Evolutionary conservation across 1,140 invertebrate species (phyloP).

Genomic region (Bombus affinis): DNA sequence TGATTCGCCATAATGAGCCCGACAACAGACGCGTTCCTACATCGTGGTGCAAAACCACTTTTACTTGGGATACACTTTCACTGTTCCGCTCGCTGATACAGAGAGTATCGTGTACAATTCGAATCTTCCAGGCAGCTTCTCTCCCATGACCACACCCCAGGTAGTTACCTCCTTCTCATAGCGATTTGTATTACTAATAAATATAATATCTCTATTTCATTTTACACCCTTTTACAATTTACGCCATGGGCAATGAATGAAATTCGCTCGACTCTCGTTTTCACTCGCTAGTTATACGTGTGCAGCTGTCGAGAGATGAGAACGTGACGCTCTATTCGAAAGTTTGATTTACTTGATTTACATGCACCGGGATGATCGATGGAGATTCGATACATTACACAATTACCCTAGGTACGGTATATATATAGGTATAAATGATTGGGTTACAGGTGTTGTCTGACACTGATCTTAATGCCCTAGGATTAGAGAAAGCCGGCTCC

Average conservation of each 20-base stretch:
- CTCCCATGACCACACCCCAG: slow-evolving; percentile 33
- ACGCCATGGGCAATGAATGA: not conserved
- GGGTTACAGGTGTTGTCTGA: not conserved
- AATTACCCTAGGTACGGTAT: not conserved
- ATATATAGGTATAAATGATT: not conserved
- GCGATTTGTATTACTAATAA: not conserved
- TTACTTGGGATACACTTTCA: slow-evolving; percentile 78
- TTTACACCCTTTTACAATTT: too few relatives aligned
- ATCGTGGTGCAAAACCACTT: slow-evolving; percentile 73
- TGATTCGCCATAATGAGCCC: slow-evolving; percentile 75
- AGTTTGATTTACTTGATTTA: not conserved
- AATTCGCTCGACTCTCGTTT: not conserved
- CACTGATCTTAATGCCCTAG: not conserved
- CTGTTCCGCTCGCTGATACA: slow-evolving; percentile 75
- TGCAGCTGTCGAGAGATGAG: not conserved
- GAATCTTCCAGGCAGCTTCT: slow-evolving; percentile 56
- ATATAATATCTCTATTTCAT: not conserved
- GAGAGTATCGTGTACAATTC: slow-evolving; percentile 62
- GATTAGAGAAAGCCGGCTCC: not conserved
- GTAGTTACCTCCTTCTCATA: slow-evolving; percentile 5
- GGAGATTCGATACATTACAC: not conserved
- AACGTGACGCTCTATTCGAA: not conserved
- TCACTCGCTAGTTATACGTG: not conserved
- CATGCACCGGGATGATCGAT: not conserved
- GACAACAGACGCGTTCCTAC: slow-evolving; percentile 57